Percentiles rank a stretch among this genome's conserved stretches.
Evolutionary conservation across 2,888 invertebrate species (phyloP).

Genomic region (Deilephila porcellus): DNA sequence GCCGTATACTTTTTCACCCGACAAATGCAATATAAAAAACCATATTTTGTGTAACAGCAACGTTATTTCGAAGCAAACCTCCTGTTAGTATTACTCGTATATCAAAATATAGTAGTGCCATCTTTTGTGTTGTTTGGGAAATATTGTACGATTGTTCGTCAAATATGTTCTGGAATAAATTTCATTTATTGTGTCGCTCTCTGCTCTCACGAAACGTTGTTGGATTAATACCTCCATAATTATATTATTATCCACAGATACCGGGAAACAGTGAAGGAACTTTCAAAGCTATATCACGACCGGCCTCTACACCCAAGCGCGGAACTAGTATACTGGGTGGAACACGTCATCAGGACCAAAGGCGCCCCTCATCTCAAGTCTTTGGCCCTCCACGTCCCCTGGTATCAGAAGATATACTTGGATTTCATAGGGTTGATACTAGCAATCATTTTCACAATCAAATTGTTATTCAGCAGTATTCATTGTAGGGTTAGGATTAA

Average conservation of each 20-base stretch:
- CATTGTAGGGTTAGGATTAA: slow-evolving; percentile 25
- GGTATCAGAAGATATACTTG: slow-evolving; percentile 60
- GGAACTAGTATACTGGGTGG: slow-evolving; percentile 58
- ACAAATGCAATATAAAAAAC: too few species aligned
- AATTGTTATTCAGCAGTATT: slow-evolving; percentile 29
- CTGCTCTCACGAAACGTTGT: too few species aligned
- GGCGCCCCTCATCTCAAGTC: slow-evolving; percentile 61
- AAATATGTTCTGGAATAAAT: too few species aligned
- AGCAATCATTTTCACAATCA: slow-evolving; percentile 22
- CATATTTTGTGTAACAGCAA: too few species aligned
- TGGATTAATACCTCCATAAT: too few species aligned
- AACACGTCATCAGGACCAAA: slow-evolving; percentile 53
- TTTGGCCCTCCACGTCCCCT: slow-evolving; percentile 51
- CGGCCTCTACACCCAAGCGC: slow-evolving; percentile 50
- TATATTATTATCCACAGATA: slow-evolving; percentile 47
- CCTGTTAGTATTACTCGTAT: too few species aligned
- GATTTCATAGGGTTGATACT: slow-evolving; percentile 45
- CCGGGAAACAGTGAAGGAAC: slow-evolving; percentile 46
- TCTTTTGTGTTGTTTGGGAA: too few species aligned
- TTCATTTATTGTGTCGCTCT: too few species aligned
- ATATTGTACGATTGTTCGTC: too few species aligned
- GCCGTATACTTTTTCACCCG: too few species aligned
- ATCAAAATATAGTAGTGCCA: too few species aligned
- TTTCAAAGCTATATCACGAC: slow-evolving; percentile 57
- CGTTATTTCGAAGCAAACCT: too few species aligned